Evolutionary conservation across 2,888 invertebrate species (phyloP), one percentile per base, ranked within the genome.

Genomic region (Drosophila paranaensis): DNA sequence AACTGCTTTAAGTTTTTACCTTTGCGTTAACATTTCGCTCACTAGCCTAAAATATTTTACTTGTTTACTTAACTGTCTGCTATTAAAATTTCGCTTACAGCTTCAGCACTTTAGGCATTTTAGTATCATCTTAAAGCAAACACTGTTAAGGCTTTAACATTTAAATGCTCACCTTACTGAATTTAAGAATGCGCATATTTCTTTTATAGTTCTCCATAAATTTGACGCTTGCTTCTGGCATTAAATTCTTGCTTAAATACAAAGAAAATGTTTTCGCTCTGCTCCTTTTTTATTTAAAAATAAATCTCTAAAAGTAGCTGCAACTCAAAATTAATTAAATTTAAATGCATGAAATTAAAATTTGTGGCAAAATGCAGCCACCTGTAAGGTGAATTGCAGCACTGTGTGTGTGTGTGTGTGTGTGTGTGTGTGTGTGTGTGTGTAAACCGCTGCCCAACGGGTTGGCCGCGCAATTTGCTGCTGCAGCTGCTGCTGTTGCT

Each of bases 381-480:
- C 16, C 33, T 58, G 27, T 25, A 27, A 35, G 13, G 14, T 48
- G 20, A 53, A 11, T 2, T 9, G 13, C 14, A 0, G 6, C n/a
- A n/a, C n/a, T n/a, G n/a, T n/a, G n/a, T 20, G n/a, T 14, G 25
- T 25, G 25, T 25, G 51, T 13, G 16, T 33, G 45, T 0, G 8
- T 46, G 46, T 3, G 25, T 27, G 20, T 51, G 13, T 20, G 51
- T 25, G 27, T 40, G 50, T 37, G 35, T 6, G 20, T 35, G 53
- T n/a, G 27, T 27, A 13, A 14, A 9, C 16, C n/a, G 25, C 42
- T 48, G 43, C 9, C 16, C 61, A 25, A 8, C 13, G 35, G 30
- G 35, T 25, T 55, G 55, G 62, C 39, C 55, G 45, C 56, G 42
- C 37, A 63, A 55, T 37, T 48, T 45, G 42, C 42, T 35, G 53